Evolutionary conservation across 1,140 invertebrate genomes (phyloP).

Genomic region (Bradysia coprophila): DNA sequence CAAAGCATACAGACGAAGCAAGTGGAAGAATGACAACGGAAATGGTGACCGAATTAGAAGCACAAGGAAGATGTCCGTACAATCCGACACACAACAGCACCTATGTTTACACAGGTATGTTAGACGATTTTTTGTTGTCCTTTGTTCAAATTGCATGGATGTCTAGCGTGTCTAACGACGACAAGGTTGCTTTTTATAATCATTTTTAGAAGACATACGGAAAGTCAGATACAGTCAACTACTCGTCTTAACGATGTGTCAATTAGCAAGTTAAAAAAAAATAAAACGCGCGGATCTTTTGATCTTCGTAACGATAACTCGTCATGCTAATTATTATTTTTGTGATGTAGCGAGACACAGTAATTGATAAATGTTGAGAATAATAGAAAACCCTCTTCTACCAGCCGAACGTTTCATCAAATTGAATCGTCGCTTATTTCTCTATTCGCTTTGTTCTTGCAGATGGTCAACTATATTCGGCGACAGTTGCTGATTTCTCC

Average conservation of each 20-base stretch:
- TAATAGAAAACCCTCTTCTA: no score
- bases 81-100: constrained; percentile 89
- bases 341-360: no score
- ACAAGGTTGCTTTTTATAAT: no score
- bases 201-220: no score
- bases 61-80: constrained; percentile 76
- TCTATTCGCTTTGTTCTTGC: no score
- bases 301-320: no score
- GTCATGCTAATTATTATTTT: no score
- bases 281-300: not conserved
- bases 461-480: constrained; percentile 80
- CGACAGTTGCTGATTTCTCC: constrained; percentile 88
- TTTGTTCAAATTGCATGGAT: not conserved
- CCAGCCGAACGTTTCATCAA: no score
- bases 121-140: not conserved
- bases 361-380: not conserved
- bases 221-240: no score
- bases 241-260: no score
- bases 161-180: no score
- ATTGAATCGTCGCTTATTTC: no score
- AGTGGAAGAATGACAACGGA: constrained; percentile 7
- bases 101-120: constrained; percentile 48
- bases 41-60: constrained; percentile 48
- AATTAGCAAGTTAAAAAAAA: not conserved
- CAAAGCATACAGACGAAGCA: not conserved